Evolutionary conservation across 2,888 invertebrate species (phyloP).

Genomic region (Lycocerus yunnanus): DNA sequence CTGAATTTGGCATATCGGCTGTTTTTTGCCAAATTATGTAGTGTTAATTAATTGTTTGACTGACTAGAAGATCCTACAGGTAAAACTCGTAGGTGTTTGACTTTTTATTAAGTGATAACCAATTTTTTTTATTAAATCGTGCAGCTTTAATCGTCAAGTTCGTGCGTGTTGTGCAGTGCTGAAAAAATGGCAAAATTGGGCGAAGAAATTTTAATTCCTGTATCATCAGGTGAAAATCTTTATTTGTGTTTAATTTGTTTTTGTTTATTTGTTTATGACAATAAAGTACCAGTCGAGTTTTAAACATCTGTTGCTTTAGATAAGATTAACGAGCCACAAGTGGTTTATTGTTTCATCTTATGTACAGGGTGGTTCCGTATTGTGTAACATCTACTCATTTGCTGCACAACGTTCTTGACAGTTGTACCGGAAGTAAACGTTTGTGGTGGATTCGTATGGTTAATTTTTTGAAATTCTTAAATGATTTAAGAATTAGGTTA

Average conservation of each 20-base stretch:
- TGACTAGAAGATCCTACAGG: background rate
- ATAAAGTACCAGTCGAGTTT: background rate
- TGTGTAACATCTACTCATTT: background rate
- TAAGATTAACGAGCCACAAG: constrained; percentile 1
- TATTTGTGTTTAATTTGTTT: background rate
- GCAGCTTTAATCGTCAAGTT: background rate
- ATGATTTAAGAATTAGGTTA: background rate
- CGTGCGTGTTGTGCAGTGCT: background rate
- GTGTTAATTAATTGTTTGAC: background rate
- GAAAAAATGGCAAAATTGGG: constrained; percentile 44
- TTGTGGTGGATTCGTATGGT: background rate
- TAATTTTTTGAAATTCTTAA: background rate
- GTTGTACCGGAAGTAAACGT: background rate
- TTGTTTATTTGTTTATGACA: background rate
- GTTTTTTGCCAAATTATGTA: background rate
- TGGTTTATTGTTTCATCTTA: background rate
- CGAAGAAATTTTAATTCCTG: constrained; percentile 47
- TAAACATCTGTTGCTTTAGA: background rate
- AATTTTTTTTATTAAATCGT: background rate
- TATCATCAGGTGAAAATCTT: constrained; percentile 49
- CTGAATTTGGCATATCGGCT: background rate
- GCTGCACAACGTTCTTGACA: no score
- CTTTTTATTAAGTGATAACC: constrained; percentile 6
- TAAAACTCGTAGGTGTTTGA: constrained; percentile 4
- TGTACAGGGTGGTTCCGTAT: background rate